These are phyloP conservation scores for Temnothorax nylanderi DNA, from an alignment of 1,140 invertebrate genomes.

Conservation along the genomic window DNA sequence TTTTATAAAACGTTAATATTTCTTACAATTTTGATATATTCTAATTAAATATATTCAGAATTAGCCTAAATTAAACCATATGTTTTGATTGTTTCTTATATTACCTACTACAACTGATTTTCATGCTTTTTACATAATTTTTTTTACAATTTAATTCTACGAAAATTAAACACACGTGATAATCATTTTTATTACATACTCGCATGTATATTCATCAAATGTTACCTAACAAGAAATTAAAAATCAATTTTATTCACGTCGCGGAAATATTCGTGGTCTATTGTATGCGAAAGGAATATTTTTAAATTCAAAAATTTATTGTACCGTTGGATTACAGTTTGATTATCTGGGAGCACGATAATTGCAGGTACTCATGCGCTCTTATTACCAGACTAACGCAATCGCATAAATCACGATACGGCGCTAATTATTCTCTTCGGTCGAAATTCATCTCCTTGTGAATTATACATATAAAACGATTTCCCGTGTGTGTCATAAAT, in stretches of 20 bases:
- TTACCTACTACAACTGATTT: not conserved
- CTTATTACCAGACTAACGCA: constrained; percentile 49
- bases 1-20: not conserved
- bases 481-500: constrained; percentile 58
- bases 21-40: not conserved
- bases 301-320: constrained; percentile 34
- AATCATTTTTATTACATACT: not conserved
- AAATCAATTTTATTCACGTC: not conserved
- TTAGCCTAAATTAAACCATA: not conserved
- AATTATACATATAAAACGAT: constrained; percentile 61
- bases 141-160: not conserved
- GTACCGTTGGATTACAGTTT: constrained; percentile 35
- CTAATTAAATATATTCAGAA: not conserved
- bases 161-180: not conserved
- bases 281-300: not conserved
- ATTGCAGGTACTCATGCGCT: constrained; percentile 44
- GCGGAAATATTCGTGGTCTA: not conserved
- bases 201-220: not conserved
- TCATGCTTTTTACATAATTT: not conserved
- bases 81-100: not conserved
- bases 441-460: constrained; percentile 57
- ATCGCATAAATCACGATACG: constrained; percentile 58
- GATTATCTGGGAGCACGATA: constrained; percentile 47
- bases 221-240: constrained; percentile 13
- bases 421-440: constrained; percentile 59